phyloP scores from a whole-genome alignment of 2,113 vertebrate genomes.

The Buteo buteo region DNA sequence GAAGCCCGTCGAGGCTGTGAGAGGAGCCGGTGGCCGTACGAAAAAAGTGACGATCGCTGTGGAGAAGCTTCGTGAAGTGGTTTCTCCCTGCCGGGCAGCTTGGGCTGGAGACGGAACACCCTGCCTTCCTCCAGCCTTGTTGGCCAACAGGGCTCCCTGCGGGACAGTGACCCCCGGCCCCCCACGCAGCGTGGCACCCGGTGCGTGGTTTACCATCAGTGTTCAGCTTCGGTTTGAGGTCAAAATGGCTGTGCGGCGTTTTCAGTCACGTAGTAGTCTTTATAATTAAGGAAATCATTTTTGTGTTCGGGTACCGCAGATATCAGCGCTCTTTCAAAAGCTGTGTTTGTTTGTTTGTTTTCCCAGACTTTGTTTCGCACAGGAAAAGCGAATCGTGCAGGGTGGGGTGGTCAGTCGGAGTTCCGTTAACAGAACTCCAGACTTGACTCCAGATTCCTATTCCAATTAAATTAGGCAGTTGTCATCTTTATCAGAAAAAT shows the following conservation, averaged over 20 bases:
- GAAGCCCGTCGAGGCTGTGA: neutral
- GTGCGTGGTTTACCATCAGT: neutral
- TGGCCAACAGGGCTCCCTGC: neutral
- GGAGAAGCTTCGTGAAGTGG: constrained; percentile 49
- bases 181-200: neutral
- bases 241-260: fast-evolving
- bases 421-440: fast-evolving
- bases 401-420: neutral
- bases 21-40: neutral
- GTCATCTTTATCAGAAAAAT: neutral
- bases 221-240: fast-evolving
- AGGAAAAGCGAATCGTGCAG: fast-evolving
- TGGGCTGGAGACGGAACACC: neutral
- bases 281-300: fast-evolving
- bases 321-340: fast-evolving
- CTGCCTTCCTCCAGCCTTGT: neutral
- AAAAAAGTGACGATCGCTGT: constrained; percentile 38
- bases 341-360: neutral
- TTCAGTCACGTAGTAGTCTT: fast-evolving
- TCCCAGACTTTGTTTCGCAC: neutral
- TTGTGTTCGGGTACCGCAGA: fast-evolving
- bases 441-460: neutral
- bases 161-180: fast-evolving
- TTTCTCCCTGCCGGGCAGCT: neutral
- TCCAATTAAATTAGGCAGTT: neutral